phyloP scores from a whole-genome alignment of 2,797 vertebrate species.

The Notolepis coatsorum region DNA sequence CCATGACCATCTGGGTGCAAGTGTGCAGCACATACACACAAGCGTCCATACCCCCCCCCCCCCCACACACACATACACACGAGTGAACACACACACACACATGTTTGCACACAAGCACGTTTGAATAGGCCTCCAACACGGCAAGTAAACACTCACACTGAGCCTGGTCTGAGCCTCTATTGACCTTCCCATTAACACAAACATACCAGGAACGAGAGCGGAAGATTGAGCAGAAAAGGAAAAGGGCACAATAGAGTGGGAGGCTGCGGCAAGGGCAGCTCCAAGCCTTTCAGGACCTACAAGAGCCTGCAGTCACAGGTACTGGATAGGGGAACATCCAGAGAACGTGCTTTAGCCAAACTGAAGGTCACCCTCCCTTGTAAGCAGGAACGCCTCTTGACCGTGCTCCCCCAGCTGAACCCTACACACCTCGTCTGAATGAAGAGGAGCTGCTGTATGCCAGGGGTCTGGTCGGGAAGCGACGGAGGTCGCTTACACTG shows the following conservation, averaged over 20 bases:
- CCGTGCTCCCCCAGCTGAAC: constrained; percentile 28
- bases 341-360: constrained; percentile 4
- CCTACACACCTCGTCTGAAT: no score
- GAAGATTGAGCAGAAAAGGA: constrained; percentile 41
- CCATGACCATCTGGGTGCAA: no score
- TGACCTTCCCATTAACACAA: constrained; percentile 38
- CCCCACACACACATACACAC: no score
- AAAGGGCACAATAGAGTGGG: constrained; percentile 3
- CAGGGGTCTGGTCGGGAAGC: no score
- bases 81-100: not conserved
- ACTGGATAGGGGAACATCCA: constrained; percentile 25
- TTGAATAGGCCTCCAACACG: constrained; percentile 19
- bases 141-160: constrained; percentile 28
- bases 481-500: no score
- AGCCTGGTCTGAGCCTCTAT: constrained; percentile 8
- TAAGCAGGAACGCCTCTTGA: constrained; percentile 50
- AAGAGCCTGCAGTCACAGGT: constrained; percentile 42
- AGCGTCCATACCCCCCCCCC: no score
- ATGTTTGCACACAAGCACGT: not conserved
- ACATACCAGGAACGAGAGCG: constrained; percentile 22
- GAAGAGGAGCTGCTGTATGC: no score
- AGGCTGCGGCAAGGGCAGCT: constrained; percentile 37
- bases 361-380: constrained; percentile 22
- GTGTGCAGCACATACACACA: no score
- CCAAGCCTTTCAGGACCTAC: constrained; percentile 26